Evolutionary conservation across 2,888 invertebrate species (phyloP).

Genomic region (Meloe dianella): DNA sequence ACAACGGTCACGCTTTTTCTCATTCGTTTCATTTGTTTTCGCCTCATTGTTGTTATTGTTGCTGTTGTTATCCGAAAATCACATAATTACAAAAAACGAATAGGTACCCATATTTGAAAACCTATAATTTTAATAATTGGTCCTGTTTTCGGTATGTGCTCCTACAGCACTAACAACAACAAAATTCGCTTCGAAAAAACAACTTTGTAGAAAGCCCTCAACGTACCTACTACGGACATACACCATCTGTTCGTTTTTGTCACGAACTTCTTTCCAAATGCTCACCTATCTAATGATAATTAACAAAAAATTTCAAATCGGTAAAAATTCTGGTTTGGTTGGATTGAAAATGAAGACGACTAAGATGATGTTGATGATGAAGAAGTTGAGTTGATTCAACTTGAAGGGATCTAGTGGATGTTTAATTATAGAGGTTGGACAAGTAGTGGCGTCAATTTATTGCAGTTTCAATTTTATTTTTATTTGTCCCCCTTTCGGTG

Average conservation of each 20-base stretch:
- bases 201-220: background rate
- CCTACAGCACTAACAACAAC: background rate
- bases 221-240: background rate
- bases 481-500: background rate
- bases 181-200: background rate
- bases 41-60: background rate
- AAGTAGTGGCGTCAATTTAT: slow-evolving; percentile 23
- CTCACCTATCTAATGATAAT: background rate
- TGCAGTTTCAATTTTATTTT: slow-evolving; percentile 18
- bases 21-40: background rate
- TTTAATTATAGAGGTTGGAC: slow-evolving; percentile 23
- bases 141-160: background rate
- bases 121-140: slow-evolving; percentile 8
- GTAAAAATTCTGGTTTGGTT: background rate
- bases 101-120: slow-evolving; percentile 2
- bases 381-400: slow-evolving; percentile 16
- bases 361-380: background rate
- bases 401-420: slow-evolving; percentile 24
- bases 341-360: background rate
- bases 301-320: background rate
- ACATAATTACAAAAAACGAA: slow-evolving; percentile 4
- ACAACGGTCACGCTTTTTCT: background rate
- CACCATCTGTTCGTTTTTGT: background rate
- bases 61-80: slow-evolving; percentile 6
- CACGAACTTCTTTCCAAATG: background rate